These are phyloP conservation scores for Siderastrea siderea DNA, from an alignment of 92 coral and sea anemone genomes.

Conservation along the genomic window DNA sequence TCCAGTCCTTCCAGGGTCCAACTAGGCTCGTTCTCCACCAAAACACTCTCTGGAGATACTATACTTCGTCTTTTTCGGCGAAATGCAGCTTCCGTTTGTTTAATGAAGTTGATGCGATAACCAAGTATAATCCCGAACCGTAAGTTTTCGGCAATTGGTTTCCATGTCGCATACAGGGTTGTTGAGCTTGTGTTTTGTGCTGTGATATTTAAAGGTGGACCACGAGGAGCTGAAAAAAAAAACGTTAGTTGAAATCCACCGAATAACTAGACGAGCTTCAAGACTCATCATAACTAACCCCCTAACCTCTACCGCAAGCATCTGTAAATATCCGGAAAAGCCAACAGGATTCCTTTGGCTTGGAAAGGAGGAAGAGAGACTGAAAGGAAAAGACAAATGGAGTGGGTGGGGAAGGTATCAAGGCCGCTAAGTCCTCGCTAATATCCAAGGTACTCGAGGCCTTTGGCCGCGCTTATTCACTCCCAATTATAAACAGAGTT, in stretches of 20 bases:
- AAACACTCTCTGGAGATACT: neutral
- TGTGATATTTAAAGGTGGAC: conserved; percentile 39
- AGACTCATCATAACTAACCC: no score
- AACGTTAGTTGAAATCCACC: neutral
- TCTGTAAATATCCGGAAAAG: no score
- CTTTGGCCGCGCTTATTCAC: no score
- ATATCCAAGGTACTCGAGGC: no score
- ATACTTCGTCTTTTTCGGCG: conserved; percentile 27
- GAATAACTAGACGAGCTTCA: neutral
- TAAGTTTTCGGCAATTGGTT: conserved; percentile 22
- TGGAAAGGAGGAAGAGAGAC: no score
- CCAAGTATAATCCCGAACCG: conserved; percentile 61
- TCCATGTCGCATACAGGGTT: conserved; percentile 51
- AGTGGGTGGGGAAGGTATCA: no score
- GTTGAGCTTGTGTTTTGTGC: conserved; percentile 47
- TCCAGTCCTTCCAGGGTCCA: conserved; percentile 49
- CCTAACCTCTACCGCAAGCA: no score
- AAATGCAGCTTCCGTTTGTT: neutral
- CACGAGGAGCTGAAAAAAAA: conserved; percentile 47
- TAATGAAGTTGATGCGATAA: conserved; percentile 41
- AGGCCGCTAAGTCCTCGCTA: no score
- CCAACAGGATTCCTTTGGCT: no score
- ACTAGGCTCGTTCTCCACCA: neutral
- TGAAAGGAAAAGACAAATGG: no score
- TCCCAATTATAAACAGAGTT: no score